Base-by-base conservation (phyloP, 2,888 invertebrate genomes). In the Melinaea menophilus region DNA sequence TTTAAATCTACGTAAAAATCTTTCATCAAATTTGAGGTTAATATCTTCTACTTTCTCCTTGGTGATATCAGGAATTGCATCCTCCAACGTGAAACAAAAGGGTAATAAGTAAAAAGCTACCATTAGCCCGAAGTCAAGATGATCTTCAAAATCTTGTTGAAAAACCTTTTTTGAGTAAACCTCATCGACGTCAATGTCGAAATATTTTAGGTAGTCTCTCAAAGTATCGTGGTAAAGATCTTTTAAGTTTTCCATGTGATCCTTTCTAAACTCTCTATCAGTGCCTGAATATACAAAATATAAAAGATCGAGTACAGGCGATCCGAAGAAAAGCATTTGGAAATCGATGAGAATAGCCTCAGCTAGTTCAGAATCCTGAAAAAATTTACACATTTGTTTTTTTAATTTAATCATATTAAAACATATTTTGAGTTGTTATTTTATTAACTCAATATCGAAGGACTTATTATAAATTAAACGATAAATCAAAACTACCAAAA, bases 271-370 rank as follows among this genome's bases (percentile, higher is more conserved):
- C 12, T 11, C 13, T 55, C 13, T 34, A 5, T 55, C 55, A 31
- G 55, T 55, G 7, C 55, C 33, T 2, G 33, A 34, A 55, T 35
- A 34, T 33, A 55, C 4, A 37, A 55, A 55, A 35, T 35, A 55
- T n/a, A 55, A 12, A n/a, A 55, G 12, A 13, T 55, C 55, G n/a
- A 55, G n/a, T 35, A 37, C 37, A 31, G 55, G 55, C 33, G 55
- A 55, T 13, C 55, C 55, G 12, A n/a, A 55, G 35, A 35, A 37
- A 5, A 55, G n/a, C 55, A 55, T 22, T 55, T 55, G 55, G n/a
- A 35, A 55, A 35, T 55, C 55, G 12, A 55, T 55, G 34, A 55
- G 37, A 12, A 55, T 55, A 35, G 55, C 55, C 55, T 55, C 55
- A 55, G 55, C 35, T 5, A 13, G 4, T 13, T 55, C 35, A 51